phyloP scores from a whole-genome alignment of 2,797 vertebrate genomes.

The Alcedo quadribrachys region DNA sequence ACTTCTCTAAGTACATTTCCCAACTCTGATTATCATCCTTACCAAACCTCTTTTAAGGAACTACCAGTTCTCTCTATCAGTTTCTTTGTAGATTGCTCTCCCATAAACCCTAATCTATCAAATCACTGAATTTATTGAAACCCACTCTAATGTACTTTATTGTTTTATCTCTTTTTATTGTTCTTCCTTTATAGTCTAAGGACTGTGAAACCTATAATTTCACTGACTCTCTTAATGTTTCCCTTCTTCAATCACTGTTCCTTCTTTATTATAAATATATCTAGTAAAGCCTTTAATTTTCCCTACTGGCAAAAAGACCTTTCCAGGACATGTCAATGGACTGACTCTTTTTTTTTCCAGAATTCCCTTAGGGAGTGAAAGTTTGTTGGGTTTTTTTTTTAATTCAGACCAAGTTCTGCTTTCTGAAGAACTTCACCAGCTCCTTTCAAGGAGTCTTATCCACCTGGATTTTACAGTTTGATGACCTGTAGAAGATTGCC shows the following conservation, averaged over 20 bases:
- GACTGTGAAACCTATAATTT: neutral
- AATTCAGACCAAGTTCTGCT: neutral
- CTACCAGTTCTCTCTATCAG: neutral
- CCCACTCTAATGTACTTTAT: neutral
- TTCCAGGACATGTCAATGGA: neutral
- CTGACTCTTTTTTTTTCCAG: neutral
- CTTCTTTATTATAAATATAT: neutral
- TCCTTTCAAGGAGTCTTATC: neutral
- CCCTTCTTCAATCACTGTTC: neutral
- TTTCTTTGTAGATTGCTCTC: neutral
- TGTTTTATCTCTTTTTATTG: neutral
- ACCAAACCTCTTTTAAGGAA: neutral
- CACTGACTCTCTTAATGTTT: neutral
- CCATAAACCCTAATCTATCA: neutral
- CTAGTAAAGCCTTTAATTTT: neutral
- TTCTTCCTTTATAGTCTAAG: neutral
- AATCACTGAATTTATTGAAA: neutral
- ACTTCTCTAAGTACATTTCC: neutral
- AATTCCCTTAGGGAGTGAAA: fast-evolving
- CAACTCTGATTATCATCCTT: neutral
- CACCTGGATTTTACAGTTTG: neutral
- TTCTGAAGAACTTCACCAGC: neutral
- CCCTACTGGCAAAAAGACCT: neutral
- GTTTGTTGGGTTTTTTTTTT: fast-evolving
- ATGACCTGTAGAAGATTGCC: neutral